These are phyloP conservation scores for Rhamnusium bicolor DNA, from an alignment of 2,888 invertebrate genomes.

Conservation along the genomic window DNA sequence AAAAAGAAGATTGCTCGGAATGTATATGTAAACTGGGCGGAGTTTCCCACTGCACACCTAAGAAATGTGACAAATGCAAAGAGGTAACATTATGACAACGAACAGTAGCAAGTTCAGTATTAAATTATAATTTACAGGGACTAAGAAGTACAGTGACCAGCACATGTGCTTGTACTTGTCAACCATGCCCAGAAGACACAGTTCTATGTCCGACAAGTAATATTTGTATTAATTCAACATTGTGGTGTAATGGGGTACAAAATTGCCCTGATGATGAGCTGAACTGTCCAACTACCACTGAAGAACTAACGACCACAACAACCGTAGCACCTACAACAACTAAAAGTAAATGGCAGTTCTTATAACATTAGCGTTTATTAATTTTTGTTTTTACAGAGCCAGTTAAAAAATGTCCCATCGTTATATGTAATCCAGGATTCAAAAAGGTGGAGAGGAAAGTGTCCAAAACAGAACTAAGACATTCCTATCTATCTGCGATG, in stretches of 20 bases:
- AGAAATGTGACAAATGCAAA: slow-evolving; percentile 79
- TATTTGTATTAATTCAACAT: slow-evolving; percentile 78
- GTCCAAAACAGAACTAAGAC: slow-evolving; percentile 60
- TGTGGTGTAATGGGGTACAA: slow-evolving; percentile 87
- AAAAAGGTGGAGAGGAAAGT: slow-evolving; percentile 65
- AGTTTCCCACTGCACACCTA: slow-evolving; percentile 79
- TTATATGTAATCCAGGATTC: slow-evolving; percentile 63
- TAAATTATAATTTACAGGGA: slow-evolving; percentile 65
- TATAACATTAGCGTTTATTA: neutral
- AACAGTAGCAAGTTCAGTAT: neutral
- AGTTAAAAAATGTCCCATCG: slow-evolving; percentile 68
- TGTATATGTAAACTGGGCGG: slow-evolving; percentile 88
- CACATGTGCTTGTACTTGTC: slow-evolving; percentile 82
- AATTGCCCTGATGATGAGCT: slow-evolving; percentile 90
- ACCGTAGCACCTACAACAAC: slow-evolving; percentile 31
- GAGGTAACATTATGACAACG: slow-evolving; percentile 64
- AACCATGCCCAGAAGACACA: slow-evolving; percentile 79
- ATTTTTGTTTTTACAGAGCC: slow-evolving; percentile 42
- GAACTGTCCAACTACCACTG: slow-evolving; percentile 73
- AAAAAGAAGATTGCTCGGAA: slow-evolving; percentile 82
- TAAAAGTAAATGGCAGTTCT: slow-evolving; percentile 30
- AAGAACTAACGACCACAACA: neutral
- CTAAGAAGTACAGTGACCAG: slow-evolving; percentile 76
- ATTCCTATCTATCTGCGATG: slow-evolving; percentile 70
- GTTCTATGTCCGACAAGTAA: slow-evolving; percentile 83